Conservation (phyloP, 2,888 invertebrate genomes). For the Tricholauxania praeusta region DNA sequence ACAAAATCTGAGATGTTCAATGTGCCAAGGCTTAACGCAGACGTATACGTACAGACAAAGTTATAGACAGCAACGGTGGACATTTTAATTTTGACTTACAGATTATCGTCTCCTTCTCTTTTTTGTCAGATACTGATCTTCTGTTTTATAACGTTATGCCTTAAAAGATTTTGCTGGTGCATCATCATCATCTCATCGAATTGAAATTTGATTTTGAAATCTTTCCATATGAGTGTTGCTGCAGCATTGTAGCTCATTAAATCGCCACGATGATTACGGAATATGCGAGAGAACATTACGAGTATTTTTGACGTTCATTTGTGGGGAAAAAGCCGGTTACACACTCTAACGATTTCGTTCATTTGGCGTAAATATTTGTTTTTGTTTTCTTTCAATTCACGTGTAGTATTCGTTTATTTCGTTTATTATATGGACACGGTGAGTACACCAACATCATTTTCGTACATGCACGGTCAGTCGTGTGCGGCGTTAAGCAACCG, state of each 20-base stretch:
- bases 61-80: background rate
- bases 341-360: slow-evolving; percentile 36
- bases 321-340: slow-evolving; percentile 31
- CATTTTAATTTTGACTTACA: slow-evolving; percentile 19
- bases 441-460: slow-evolving; percentile 29
- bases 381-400: no score
- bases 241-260: slow-evolving; percentile 4
- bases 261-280: slow-evolving; percentile 8
- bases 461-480: slow-evolving; percentile 66
- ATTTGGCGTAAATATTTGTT: slow-evolving; percentile 33
- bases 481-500: slow-evolving; percentile 68
- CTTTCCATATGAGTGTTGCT: background rate
- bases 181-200: background rate
- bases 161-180: background rate
- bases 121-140: background rate
- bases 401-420: slow-evolving; percentile 11
- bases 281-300: slow-evolving; percentile 8
- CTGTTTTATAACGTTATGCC: background rate
- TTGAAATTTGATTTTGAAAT: slow-evolving; percentile 9
- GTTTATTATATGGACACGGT: slow-evolving; percentile 31
- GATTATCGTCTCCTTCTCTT: background rate
- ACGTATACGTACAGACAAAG: background rate
- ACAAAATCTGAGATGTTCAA: slow-evolving; percentile 2
- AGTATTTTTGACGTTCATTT: slow-evolving; percentile 2
- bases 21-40: background rate